Conservation (phyloP, 2,113 vertebrate species). For the Regulus satrapa region DNA sequence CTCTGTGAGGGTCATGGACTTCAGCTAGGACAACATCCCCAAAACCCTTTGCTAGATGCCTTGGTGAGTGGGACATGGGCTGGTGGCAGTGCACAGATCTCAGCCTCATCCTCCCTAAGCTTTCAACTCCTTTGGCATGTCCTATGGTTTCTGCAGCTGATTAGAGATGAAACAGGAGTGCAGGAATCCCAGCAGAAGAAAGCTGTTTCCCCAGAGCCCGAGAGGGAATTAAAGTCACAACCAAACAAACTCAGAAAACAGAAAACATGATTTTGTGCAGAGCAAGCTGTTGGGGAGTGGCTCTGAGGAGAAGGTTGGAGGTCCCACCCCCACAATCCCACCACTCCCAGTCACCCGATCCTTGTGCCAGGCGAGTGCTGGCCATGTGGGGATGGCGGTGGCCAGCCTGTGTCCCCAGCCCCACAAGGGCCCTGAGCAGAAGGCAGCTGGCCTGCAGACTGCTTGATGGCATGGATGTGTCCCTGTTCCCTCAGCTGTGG, state of each 20-base stretch:
- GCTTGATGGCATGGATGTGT: accelerated
- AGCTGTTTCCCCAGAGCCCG: not conserved
- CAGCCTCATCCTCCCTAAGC: not conserved
- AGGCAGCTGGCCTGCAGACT: not conserved
- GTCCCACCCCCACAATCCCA: accelerated
- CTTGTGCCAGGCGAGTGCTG: not conserved
- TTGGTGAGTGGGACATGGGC: not conserved
- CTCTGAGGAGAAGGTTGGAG: not conserved
- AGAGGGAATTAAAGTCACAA: not conserved
- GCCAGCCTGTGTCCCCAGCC: not conserved
- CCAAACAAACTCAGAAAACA: not conserved
- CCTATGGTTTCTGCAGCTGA: not conserved
- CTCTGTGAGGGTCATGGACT: not conserved
- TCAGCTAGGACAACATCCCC: not conserved
- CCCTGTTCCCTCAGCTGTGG: not conserved
- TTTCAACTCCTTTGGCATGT: not conserved
- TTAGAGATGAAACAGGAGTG: not conserved
- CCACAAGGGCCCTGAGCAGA: not conserved
- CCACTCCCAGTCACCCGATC: not conserved
- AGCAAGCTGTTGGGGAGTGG: not conserved
- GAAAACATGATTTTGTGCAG: not conserved
- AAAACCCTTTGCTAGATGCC: not conserved
- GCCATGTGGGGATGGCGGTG: accelerated
- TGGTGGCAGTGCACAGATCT: not conserved
- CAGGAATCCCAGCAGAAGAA: not conserved